Evolutionary conservation across 2,797 vertebrate species (phyloP), one percentile per base, ranked within the genome.

Genomic region (Sciurus vulgaris): DNA sequence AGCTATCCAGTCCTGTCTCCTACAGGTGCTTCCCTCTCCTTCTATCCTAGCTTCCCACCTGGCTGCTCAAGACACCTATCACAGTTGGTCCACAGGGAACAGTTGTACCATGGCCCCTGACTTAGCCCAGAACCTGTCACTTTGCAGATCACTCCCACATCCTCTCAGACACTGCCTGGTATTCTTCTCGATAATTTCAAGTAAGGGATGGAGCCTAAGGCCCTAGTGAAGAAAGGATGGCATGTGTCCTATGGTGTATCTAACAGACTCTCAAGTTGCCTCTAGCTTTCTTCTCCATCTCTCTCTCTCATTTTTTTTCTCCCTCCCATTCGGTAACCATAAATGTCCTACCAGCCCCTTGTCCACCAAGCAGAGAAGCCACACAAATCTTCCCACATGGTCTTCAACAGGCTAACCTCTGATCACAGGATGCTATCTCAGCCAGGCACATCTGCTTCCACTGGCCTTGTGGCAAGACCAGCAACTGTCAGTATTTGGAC

Each of bases 11-110:
- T 10, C 63, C 67, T 61, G 0, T 77, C 54, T 81, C 54, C 8
- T 8, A 8, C 17, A 77, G 20, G 8, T 63, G 5, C 2, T 20
- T 26, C 24, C 11, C 11, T 82, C 28, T 10, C 10, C 15, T 30
- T 51, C 61, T 44, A 2, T 24, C 11, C 7, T 4, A 47, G 17
- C 24, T 78, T 20, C 30, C 7, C 7, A 49, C 6, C 30, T 18
- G 9, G 28, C n/a, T 70, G 17, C 51, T 51, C 0, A 1, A 44
- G 5, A 0, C 51, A 54, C 41, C 28, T 44, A 22, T 63, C 2
- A 24, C 11, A 12, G 6, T 8, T 28, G 41, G 35, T 73, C 14
- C 7, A 10, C 17, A 61, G 13, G 22, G 18, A 17, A 70, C 0
- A 24, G 11, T 20, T 28, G 20, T 1, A 38, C 24, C 12, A 17